These are phyloP conservation scores for Colletes gigas DNA, from an alignment of 1,140 invertebrate genomes.

Conservation along the genomic window DNA sequence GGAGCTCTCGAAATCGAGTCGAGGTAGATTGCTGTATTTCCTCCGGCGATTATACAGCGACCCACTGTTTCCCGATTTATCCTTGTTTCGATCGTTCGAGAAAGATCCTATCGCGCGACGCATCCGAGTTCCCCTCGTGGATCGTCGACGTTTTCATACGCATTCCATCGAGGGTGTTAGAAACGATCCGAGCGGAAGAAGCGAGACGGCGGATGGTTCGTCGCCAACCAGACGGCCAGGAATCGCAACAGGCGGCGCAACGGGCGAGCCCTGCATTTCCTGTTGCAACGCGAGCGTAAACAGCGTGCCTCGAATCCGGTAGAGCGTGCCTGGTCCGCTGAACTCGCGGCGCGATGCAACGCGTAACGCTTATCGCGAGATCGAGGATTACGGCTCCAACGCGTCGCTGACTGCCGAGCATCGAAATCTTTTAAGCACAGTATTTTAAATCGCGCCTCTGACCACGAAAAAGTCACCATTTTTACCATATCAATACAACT, in stretches of 20 bases:
- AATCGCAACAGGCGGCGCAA: background rate
- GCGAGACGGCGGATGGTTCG: background rate
- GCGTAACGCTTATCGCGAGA: background rate
- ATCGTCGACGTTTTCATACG: background rate
- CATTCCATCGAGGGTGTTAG: no score
- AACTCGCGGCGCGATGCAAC: constrained; percentile 46
- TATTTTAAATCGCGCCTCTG: no score
- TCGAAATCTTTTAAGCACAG: no score
- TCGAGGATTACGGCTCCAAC: background rate
- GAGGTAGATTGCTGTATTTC: no score
- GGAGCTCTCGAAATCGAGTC: no score
- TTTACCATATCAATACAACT: no score
- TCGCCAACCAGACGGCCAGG: background rate
- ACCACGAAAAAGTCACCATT: no score
- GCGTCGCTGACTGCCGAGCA: no score
- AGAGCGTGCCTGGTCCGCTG: constrained; percentile 39
- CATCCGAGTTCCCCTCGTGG: no score
- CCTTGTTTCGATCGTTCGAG: background rate
- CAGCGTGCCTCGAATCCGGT: constrained; percentile 22
- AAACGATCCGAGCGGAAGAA: background rate
- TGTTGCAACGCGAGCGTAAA: constrained; percentile 30
- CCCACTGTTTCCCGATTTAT: background rate
- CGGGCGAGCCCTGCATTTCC: constrained; percentile 20
- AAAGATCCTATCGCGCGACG: background rate
- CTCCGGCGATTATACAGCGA: background rate